A percentile compares a stretch with the other conserved stretches of the same genome.
These are phyloP conservation scores for Anomalospiza imberbis DNA, from an alignment of 2,797 vertebrate genomes.

Conservation along the genomic window DNA sequence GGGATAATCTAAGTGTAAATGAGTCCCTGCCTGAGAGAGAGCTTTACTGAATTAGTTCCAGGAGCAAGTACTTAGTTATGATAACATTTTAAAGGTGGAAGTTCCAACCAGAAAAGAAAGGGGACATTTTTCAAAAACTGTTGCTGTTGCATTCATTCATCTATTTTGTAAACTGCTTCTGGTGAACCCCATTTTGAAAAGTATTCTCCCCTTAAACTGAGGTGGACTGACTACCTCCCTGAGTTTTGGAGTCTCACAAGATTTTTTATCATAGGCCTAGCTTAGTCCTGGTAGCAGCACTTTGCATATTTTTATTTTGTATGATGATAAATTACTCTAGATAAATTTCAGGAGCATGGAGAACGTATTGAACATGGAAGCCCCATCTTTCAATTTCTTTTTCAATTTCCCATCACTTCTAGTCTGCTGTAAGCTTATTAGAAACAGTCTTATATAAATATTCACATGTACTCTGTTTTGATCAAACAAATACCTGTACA, in stretches of 20 bases:
- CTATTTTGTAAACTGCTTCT: neutral
- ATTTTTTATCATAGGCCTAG: neutral
- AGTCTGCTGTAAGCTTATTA: neutral
- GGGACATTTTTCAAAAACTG: neutral
- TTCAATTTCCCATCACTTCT: neutral
- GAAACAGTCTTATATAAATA: neutral
- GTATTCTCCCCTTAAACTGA: neutral
- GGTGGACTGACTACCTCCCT: neutral
- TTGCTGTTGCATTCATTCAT: neutral
- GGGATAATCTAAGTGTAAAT: slow-evolving; percentile 27
- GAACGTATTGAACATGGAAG: fast-evolving
- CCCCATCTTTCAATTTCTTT: neutral
- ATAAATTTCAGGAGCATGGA: neutral
- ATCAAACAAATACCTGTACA: neutral
- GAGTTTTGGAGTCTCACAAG: neutral
- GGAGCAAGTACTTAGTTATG: neutral
- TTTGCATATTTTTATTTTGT: neutral
- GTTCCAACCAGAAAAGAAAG: slow-evolving; percentile 5
- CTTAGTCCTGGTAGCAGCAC: neutral
- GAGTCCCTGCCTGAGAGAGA: neutral
- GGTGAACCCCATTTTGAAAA: neutral
- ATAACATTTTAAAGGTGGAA: neutral
- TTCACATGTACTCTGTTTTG: neutral
- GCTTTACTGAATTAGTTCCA: slow-evolving; percentile 23
- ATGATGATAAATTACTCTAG: neutral